Base-by-base conservation (phyloP, 2,888 invertebrate genomes). In the Bedellia somnulentella region DNA sequence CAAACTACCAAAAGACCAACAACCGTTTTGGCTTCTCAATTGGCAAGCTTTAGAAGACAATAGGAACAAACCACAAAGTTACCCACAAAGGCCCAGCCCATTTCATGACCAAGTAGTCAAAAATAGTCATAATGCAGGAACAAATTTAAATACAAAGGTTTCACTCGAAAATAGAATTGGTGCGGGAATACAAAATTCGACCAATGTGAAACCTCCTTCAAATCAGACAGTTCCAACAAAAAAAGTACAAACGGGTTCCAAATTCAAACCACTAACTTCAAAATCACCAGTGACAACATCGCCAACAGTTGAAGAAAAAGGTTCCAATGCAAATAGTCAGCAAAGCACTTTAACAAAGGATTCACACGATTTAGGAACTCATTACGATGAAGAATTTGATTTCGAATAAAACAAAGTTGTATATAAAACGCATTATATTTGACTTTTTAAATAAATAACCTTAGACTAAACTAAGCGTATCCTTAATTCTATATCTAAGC, bases 1-100 rank as follows among this genome's bases (percentile, higher is more conserved):
- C 46, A 70, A 77, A 21, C 76, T 84, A 53, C 87, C 87, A 0
- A 51, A 76, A 30, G 85, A 87, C 37, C 66, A 83, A 25, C 80
- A 82, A 37, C 88, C 88, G 0, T 88, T 85, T 57, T 87, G 87
- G 87, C 78, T 80, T 35, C 49, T 87, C 30, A 88, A 88, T 50
- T 82, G 83, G 55, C 75, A 82, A 41, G 81, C 81, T 1, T 75
- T 85, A 6, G 85, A 87, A 47, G 78, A 66, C 0, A 64, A 81
- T 5, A 66, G 81, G 10, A 43, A 61, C 11, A 59, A 63, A 1
- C 70, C 71, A 2, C 66, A 68, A 30, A 59, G 60, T 0, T 70
- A 51, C 37, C 58, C 58, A 1, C 64, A 56, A 24, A 57, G 45
- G 32, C 64, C 64, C 0, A 71, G 49, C 29, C 21, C 35, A 0